A percentile compares a stretch with the other conserved stretches of the same genome.
phyloP scores from a whole-genome alignment of 2,113 vertebrate species.

The Anoplopoma fimbria region DNA sequence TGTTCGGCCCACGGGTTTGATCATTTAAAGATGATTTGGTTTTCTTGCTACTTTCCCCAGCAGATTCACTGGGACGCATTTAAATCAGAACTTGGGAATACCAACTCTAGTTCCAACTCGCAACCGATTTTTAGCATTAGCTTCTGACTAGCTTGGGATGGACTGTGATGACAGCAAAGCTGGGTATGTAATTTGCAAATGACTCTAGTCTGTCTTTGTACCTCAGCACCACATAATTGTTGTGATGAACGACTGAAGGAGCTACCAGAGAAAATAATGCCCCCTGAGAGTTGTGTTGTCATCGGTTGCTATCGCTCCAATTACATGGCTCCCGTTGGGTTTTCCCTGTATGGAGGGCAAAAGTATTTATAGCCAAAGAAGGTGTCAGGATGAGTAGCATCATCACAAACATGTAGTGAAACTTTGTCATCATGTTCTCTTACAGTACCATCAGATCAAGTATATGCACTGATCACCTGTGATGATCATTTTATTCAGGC shows the following conservation, averaged over 20 bases:
- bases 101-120: neutral
- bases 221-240: neutral
- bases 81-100: too few relatives aligned
- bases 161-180: neutral
- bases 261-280: neutral
- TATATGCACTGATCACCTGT: neutral
- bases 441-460: neutral
- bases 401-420: neutral
- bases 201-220: neutral
- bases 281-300: neutral
- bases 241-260: neutral
- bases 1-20: too few relatives aligned
- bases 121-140: neutral
- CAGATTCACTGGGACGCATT: too few relatives aligned
- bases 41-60: too few relatives aligned
- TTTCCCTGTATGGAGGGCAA: neutral
- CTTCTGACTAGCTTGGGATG: neutral
- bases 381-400: neutral
- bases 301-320: neutral
- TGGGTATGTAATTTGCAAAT: neutral
- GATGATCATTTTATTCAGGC: neutral
- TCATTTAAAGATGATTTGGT: too few relatives aligned
- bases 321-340: neutral
- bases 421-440: neutral
- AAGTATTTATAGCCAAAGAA: slow-evolving; percentile 35